Evolutionary conservation across 2,797 vertebrate species (phyloP).

Genomic region (Takifugu ocellatus): DNA sequence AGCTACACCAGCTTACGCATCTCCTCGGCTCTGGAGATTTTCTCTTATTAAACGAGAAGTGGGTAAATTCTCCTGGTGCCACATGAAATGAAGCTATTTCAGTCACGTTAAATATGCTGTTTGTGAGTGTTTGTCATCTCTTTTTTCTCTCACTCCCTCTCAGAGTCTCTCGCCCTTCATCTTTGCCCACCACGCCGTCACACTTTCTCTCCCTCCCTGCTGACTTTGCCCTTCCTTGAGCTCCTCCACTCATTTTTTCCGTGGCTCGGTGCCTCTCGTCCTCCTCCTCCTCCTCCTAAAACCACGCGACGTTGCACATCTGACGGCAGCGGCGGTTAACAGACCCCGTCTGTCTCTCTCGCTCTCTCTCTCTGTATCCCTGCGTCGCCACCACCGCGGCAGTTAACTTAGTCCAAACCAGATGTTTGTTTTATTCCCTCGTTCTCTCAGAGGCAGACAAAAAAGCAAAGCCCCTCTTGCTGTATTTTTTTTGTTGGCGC

Average conservation of each 20-base stretch:
- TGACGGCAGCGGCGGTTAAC: conserved; percentile 72
- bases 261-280: conserved; percentile 54
- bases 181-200: conserved; percentile 50
- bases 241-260: conserved; percentile 83
- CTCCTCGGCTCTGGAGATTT: no score
- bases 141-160: background rate
- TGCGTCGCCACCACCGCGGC: conserved; percentile 74
- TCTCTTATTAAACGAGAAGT: background rate
- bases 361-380: conserved; percentile 43
- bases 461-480: conserved; percentile 43
- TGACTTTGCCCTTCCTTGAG: conserved; percentile 82
- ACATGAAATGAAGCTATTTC: background rate
- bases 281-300: conserved; percentile 51
- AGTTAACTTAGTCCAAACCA: conserved; percentile 81
- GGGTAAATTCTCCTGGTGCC: background rate
- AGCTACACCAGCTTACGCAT: background rate
- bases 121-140: background rate
- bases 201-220: conserved; percentile 67
- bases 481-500: conserved; percentile 32
- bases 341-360: conserved; percentile 48
- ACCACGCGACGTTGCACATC: conserved; percentile 80
- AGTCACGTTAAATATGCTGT: background rate
- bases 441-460: conserved; percentile 53
- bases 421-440: conserved; percentile 77
- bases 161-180: conserved; percentile 35